Evolutionary conservation across 2,888 invertebrate species (phyloP).

Genomic region (Adelognathus sp.): DNA sequence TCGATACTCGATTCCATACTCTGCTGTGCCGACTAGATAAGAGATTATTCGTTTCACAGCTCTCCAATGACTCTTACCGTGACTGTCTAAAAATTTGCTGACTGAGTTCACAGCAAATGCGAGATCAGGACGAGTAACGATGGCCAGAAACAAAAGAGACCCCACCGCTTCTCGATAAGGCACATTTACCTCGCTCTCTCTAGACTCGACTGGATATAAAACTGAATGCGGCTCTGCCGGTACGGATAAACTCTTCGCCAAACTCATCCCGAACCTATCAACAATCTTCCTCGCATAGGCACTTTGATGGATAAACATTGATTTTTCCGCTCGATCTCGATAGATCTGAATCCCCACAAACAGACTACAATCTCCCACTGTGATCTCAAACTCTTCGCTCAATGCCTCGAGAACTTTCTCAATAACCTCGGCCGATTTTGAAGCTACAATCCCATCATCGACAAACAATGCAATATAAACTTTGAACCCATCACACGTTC

Average conservation of each 20-base stretch:
- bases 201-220: neutral
- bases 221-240: constrained; percentile 51
- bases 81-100: constrained; percentile 6
- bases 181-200: constrained; percentile 1
- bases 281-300: constrained; percentile 45
- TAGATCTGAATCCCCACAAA: constrained; percentile 64
- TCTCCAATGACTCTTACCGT: constrained; percentile 9
- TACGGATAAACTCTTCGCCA: constrained; percentile 60
- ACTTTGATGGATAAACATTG: constrained; percentile 44
- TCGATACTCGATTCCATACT: neutral
- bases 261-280: constrained; percentile 47
- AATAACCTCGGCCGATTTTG: constrained; percentile 44
- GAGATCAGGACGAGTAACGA: neutral
- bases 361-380: constrained; percentile 23
- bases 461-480: constrained; percentile 70
- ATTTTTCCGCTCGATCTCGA: constrained; percentile 30
- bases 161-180: constrained; percentile 35
- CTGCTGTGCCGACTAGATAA: neutral
- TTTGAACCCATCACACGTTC: constrained; percentile 17
- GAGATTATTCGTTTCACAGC: constrained; percentile 15
- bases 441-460: constrained; percentile 69
- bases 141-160: constrained; percentile 1
- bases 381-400: constrained; percentile 51
- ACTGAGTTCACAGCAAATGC: neutral
- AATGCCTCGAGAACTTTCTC: constrained; percentile 50